Base-by-base conservation (phyloP, 37 sponge, comb jelly and placozoan genomes). In the Tethya wilhelma region DNA sequence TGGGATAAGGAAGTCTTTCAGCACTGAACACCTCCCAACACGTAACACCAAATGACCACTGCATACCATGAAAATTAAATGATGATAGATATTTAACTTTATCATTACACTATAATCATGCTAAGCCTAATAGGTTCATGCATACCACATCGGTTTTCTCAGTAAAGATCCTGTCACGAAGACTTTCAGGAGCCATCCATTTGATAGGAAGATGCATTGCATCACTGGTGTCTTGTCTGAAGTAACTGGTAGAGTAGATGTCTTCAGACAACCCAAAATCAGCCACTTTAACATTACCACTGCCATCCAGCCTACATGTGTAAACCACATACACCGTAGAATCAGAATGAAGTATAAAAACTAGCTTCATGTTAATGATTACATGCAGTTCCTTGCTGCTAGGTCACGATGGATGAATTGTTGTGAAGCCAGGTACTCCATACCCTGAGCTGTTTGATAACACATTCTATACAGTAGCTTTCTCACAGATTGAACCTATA, bases 181-280 rank as follows among this genome's bases (percentile, higher is more conserved):
- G 57, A 31, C 87, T 81, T 49, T 94, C 94, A 12, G 94, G 94
- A n/a, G 93, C 89, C 95, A 94, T 94, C 95, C 95, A 94, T 28
- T 93, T 66, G 5, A 94, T 89, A 0, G 95, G 95, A 94, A 65
- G 44, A 86, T 73, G 9, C 95, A 71, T 64, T 93, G 86, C 17
- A 90, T 90, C 74, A n/a, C n/a, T n/a, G n/a, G n/a, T n/a, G n/a
- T 93, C 94, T 31, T 81, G 72, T 41, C 79, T 86, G 67, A 90
- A 93, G 77, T 93, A 93, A 45, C 90, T 87, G 19, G 78, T 69
- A 44, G 87, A 79, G 82, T 93, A 93, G 26, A 94, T 69, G 46
- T 94, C 90, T 59, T 72, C 59, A 17, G 94, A 88, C 17, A 94
- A 77, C 38, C 94, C 94, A 90, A 94, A 94, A 53, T 93, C 93